These are phyloP conservation scores for Hormaphis cornu DNA, from an alignment of 1,140 invertebrate genomes.

Conservation along the genomic window DNA sequence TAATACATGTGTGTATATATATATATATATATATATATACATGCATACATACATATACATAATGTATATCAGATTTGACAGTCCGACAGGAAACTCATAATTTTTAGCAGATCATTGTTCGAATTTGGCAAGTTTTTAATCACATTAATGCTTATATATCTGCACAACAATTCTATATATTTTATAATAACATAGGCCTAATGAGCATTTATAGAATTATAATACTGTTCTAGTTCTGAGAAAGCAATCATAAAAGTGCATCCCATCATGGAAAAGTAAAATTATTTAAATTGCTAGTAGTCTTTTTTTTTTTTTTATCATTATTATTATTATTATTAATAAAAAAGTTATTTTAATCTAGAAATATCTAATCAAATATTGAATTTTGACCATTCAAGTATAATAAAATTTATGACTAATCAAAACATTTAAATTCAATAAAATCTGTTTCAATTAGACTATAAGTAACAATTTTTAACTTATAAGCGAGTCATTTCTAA, in stretches of 20 bases:
- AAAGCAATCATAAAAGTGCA: constrained; percentile 12
- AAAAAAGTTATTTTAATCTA: background rate
- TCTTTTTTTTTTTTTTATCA: too few species aligned
- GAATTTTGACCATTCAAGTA: background rate
- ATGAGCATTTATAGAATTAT: constrained; percentile 8
- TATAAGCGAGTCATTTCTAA: constrained; percentile 29
- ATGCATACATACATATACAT: background rate
- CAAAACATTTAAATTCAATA: background rate
- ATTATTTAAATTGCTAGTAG: background rate
- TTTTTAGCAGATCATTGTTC: constrained; percentile 25
- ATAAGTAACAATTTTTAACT: constrained; percentile 6
- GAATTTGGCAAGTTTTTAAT: constrained; percentile 9
- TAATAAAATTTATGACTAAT: background rate
- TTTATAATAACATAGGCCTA: background rate
- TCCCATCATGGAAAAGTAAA: background rate
- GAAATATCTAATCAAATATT: background rate
- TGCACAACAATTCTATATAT: background rate
- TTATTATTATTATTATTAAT: too few species aligned
- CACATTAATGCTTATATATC: constrained; percentile 21
- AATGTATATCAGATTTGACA: background rate
- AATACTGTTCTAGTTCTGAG: constrained; percentile 12
- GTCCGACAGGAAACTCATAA: constrained; percentile 6
- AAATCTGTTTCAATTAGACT: constrained; percentile 24
- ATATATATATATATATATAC: background rate
- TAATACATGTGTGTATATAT: background rate